Conservation (phyloP, 2,888 invertebrate species). For the Hofmannophila pseudospretella region DNA sequence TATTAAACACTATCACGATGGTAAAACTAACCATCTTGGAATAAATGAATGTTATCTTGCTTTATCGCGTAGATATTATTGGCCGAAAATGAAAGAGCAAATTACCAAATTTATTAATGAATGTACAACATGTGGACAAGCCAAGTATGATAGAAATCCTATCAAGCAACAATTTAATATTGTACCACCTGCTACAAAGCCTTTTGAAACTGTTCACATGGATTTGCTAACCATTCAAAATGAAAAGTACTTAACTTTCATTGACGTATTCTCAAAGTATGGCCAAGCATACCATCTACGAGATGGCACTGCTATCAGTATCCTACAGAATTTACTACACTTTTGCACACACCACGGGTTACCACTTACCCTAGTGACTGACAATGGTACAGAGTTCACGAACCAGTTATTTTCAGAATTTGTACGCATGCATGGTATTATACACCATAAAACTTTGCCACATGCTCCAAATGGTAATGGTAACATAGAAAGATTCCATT, state of each 20-base stretch:
- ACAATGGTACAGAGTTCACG: constrained; percentile 9
- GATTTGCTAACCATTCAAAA: constrained; percentile 8
- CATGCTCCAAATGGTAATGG: constrained; percentile 18
- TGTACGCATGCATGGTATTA: constrained; percentile 11
- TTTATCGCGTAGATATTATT: constrained; percentile 18
- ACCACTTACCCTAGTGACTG: constrained; percentile 9
- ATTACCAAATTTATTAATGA: too few relatives aligned
- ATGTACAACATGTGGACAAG: constrained; percentile 16
- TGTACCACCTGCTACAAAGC: too few relatives aligned
- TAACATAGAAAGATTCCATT: constrained; percentile 13
- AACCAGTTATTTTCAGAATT: constrained; percentile 16
- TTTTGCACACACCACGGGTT: constrained; percentile 13
- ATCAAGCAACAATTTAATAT: too few relatives aligned
- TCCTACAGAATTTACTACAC: constrained; percentile 7
- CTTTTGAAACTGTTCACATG: too few relatives aligned
- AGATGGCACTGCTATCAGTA: too few relatives aligned
- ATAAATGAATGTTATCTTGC: constrained; percentile 22
- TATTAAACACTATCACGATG: constrained; percentile 22
- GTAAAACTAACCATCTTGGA: constrained; percentile 24
- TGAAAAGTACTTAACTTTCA: constrained; percentile 12
- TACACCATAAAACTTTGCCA: constrained; percentile 13
- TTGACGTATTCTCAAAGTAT: constrained; percentile 14
- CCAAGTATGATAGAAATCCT: constrained; percentile 20
- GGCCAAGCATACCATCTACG: too few relatives aligned
- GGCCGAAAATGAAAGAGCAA: too few relatives aligned